These are phyloP conservation scores for Eupelmus urozonus DNA, from an alignment of 2,888 invertebrate genomes.

Conservation along the genomic window DNA sequence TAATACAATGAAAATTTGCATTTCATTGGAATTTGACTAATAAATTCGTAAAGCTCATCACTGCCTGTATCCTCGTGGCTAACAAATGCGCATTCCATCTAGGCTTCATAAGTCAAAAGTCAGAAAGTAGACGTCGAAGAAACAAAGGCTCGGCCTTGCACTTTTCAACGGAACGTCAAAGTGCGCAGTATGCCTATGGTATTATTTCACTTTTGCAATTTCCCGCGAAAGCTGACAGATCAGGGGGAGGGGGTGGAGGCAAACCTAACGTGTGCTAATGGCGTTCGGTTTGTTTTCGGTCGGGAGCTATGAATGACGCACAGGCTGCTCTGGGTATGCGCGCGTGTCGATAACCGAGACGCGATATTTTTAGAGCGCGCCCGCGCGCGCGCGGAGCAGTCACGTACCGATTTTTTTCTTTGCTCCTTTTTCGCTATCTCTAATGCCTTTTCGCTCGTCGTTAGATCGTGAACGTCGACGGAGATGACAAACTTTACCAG, in stretches of 20 bases:
- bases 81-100: too few relatives aligned
- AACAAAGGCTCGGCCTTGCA: neutral
- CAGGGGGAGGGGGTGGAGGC: neutral
- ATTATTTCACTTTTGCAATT: neutral
- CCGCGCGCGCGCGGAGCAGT: too few relatives aligned
- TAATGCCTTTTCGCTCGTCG: neutral
- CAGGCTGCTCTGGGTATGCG: neutral
- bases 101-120: too few relatives aligned
- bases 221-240: neutral
- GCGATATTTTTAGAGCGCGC: conserved; percentile 48
- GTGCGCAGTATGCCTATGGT: neutral
- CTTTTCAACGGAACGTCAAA: too few relatives aligned
- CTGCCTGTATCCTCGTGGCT: too few relatives aligned
- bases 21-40: too few relatives aligned
- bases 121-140: too few relatives aligned
- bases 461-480: neutral
- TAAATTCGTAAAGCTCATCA: too few relatives aligned
- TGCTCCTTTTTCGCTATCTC: conserved; percentile 16
- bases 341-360: conserved; percentile 49
- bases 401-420: conserved; percentile 25
- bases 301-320: conserved; percentile 36
- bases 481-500: neutral
- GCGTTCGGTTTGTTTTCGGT: conserved; percentile 37
- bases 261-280: neutral
- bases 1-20: too few relatives aligned